Conservation (phyloP, 2,113 vertebrate species). For the Columba janthina region DNA sequence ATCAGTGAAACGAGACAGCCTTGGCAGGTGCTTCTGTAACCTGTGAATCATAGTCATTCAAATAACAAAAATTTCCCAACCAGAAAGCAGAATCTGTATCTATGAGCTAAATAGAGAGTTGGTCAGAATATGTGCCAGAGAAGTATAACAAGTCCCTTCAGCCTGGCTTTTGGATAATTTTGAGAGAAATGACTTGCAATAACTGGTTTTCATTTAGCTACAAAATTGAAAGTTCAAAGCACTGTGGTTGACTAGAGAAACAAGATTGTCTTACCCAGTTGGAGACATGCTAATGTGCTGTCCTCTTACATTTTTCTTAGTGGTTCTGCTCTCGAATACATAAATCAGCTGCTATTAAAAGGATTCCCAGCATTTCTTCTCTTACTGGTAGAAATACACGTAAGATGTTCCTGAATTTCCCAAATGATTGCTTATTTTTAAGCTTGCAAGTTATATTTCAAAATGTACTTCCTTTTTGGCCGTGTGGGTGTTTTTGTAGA, state of each 20-base stretch:
- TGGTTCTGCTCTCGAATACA: not conserved
- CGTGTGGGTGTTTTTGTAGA: not conserved
- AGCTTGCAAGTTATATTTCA: not conserved
- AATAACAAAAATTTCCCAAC: not conserved
- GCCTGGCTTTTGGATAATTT: not conserved
- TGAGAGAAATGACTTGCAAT: not conserved
- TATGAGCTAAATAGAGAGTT: not conserved
- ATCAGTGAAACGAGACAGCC: not conserved
- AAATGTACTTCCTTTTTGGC: not conserved
- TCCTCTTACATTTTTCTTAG: not conserved
- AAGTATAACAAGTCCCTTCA: not conserved
- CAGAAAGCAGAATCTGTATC: not conserved
- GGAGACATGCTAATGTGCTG: not conserved
- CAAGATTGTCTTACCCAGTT: not conserved
- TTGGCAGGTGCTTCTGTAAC: not conserved
- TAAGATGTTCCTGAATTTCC: not conserved
- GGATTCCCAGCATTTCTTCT: not conserved
- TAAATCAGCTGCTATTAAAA: not conserved
- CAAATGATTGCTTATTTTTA: not conserved
- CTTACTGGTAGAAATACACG: not conserved
- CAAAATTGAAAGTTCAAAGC: not conserved
- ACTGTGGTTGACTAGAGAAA: not conserved
- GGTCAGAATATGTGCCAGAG: not conserved
- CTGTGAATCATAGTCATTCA: not conserved
- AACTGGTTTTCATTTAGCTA: not conserved